Evolutionary conservation across 2,888 invertebrate genomes (phyloP).

Genomic region (Catocala fraxini): DNA sequence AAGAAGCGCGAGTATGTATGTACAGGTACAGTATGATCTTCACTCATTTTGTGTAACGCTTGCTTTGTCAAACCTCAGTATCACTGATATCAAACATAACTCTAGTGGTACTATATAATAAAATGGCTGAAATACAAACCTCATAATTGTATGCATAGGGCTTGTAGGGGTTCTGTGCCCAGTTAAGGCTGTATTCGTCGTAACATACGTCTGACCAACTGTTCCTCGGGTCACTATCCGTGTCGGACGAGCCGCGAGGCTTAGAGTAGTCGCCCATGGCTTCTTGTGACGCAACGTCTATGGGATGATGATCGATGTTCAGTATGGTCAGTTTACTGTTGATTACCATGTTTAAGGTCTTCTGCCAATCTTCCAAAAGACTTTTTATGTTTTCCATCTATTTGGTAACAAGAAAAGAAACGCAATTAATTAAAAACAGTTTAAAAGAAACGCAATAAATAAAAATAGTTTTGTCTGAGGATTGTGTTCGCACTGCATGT

Average conservation of each 20-base stretch:
- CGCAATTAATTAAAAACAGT: neutral
- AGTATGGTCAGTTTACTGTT: conserved; percentile 67
- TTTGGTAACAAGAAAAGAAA: conserved; percentile 29
- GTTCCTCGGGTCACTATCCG: conserved; percentile 67
- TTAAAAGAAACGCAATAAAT: neutral
- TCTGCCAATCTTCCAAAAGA: conserved; percentile 78
- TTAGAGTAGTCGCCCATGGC: conserved; percentile 78
- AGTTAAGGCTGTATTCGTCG: conserved; percentile 66
- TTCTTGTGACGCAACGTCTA: conserved; percentile 71
- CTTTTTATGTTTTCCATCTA: conserved; percentile 77
- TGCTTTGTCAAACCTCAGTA: no score
- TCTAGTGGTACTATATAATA: no score
- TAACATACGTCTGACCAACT: conserved; percentile 57
- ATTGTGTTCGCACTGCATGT: no score
- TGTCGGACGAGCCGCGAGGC: conserved; percentile 65
- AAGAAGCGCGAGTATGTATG: no score
- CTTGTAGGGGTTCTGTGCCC: conserved; percentile 63
- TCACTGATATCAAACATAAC: no score
- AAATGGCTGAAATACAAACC: conserved; percentile 45
- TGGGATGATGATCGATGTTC: conserved; percentile 61
- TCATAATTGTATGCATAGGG: conserved; percentile 60
- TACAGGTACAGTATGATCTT: no score
- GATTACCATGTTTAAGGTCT: conserved; percentile 72
- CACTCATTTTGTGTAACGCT: no score
- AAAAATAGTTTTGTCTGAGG: neutral